Percentiles rank a stretch among this genome's conserved stretches.
phyloP scores from a whole-genome alignment of 2,797 vertebrate species.

The Rhinogobio ventralis region DNA sequence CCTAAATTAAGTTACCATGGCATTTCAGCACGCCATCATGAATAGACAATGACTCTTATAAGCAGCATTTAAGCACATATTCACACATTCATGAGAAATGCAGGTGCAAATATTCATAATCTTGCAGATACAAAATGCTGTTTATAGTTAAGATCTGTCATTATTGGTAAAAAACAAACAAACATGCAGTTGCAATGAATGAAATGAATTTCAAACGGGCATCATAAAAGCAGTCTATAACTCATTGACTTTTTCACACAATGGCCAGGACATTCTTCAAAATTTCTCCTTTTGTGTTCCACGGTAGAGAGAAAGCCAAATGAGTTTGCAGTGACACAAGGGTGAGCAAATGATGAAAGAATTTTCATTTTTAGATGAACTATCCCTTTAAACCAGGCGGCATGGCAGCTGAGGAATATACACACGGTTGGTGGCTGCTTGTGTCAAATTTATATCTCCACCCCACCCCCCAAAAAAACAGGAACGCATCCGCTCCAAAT shows the following conservation, averaged over 20 bases:
- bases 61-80: not conserved
- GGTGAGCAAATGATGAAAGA: conserved; percentile 18
- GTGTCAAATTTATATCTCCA: conserved; percentile 39
- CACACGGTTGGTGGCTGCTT: not conserved
- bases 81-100: not conserved
- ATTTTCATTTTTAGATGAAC: conserved; percentile 8
- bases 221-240: not conserved
- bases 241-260: not conserved
- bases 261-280: not conserved
- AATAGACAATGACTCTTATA: not conserved
- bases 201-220: not conserved
- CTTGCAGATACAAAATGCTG: not conserved
- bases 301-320: conserved; percentile 10
- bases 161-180: not conserved
- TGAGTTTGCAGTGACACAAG: no score
- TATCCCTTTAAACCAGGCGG: conserved; percentile 12
- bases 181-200: not conserved
- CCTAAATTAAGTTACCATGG: not conserved
- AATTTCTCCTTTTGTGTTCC: conserved; percentile 22
- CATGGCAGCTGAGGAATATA: conserved; percentile 16
- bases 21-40: not conserved
- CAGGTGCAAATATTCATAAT: not conserved
- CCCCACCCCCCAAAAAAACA: not conserved
- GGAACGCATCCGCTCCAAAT: conserved; percentile 1
- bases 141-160: not conserved